Evolutionary conservation across 2,888 invertebrate genomes (phyloP), one percentile per base, ranked within the genome.

Genomic region (Amphimallon solstitiale): DNA sequence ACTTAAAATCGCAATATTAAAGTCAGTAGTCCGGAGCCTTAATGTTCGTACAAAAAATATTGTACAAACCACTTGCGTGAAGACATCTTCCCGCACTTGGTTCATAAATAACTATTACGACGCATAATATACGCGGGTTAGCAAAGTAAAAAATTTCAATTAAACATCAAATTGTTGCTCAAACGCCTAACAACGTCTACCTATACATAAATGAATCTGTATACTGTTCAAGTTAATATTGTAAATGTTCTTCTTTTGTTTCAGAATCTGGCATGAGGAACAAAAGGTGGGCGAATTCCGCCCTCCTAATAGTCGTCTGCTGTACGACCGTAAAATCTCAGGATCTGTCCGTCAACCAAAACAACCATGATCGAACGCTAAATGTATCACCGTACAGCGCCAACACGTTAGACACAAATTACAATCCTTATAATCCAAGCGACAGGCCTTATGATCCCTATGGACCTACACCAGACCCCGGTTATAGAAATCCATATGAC

Each of bases 241-340:
- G 17, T 14, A 35, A 9, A 61, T 23, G 9, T 7, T 12, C 65
- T 61, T 65, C 63, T 38, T 63, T 69, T 56, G 15, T 65, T 68
- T 52, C 61, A 68, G 69, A 45, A 21, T 68, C 65, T 66, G 74
- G 70, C 69, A 76, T 75, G 76, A 72, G 69, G 70, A 65, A 70
- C 65, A 64, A 72, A 70, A 62, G 56, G 19, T 60, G 68, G 70
- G 51, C 63, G 66, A 73, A 74, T 72, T 48, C 66, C 63, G 66
- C 61, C 60, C 23, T 75, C 64, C 54, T 75, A 60, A 67, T 75
- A 52, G 66, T 76, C 65, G 68, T 68, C 63, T 73, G 65, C 70
- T 74, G 67, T 56, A 71, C 68, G 68, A 70, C 68, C 14, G 75
- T 76, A 12, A 12, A 45, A 7, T 40, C 77, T 75, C 74, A 77